Evolutionary conservation across 2,888 invertebrate genomes (phyloP).

Genomic region (Drosophila gaucha): DNA sequence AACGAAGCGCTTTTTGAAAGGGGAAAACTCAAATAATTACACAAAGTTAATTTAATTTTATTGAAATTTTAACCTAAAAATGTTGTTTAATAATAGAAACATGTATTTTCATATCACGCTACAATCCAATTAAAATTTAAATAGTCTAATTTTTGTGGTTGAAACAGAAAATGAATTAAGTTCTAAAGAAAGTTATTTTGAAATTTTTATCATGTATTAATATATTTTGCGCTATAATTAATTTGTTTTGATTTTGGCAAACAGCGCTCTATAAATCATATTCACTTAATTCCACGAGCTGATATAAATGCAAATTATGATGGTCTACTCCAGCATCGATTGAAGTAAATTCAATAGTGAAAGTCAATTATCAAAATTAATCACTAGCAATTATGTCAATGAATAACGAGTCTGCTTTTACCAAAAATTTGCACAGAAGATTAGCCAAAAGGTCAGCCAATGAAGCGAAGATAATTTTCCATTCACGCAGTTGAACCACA

Average conservation of each 20-base stretch:
- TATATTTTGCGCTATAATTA: neutral
- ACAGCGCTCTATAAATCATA: neutral
- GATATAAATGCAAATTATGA: neutral
- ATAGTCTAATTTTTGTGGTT: neutral
- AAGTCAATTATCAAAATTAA: constrained; percentile 25
- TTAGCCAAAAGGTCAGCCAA: constrained; percentile 16
- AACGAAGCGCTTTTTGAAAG: constrained; percentile 25
- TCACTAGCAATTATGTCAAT: constrained; percentile 9
- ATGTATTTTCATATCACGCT: neutral
- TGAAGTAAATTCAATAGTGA: neutral
- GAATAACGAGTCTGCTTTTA: constrained; percentile 12
- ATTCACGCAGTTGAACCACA: neutral
- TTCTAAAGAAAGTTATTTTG: too few relatives aligned
- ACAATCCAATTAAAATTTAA: neutral
- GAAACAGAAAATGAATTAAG: neutral
- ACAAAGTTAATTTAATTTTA: neutral
- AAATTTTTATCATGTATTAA: neutral
- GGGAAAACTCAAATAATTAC: neutral
- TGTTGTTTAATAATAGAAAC: neutral
- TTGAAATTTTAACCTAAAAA: too few relatives aligned
- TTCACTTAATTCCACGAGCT: neutral
- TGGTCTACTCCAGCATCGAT: neutral
- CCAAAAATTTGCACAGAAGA: constrained; percentile 10
- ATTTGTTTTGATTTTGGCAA: neutral
- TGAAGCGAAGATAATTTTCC: constrained; percentile 10